These are phyloP conservation scores for Microctenopoma stevenorrisi DNA, from an alignment of 2,797 vertebrate genomes.

Conservation along the genomic window DNA sequence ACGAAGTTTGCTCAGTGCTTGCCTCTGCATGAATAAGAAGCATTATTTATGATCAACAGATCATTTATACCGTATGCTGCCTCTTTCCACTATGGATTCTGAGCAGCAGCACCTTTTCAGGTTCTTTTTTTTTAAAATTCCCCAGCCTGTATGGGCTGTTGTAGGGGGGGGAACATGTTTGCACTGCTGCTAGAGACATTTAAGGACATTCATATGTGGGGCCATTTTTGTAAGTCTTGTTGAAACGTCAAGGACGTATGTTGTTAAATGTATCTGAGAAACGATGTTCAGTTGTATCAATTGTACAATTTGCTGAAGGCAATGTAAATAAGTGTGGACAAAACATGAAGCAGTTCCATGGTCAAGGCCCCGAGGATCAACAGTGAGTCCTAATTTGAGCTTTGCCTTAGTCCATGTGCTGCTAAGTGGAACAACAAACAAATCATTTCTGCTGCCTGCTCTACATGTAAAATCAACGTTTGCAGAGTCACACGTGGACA, in stretches of 20 bases:
- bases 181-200: conserved; percentile 2
- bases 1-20: no score
- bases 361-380: no score
- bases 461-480: neutral
- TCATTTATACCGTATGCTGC: no score
- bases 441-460: neutral
- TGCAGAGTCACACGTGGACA: neutral
- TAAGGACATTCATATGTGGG: neutral
- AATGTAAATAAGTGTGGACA: neutral
- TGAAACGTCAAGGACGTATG: neutral
- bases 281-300: neutral
- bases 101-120: no score
- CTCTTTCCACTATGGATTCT: no score
- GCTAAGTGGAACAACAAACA: neutral
- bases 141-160: no score
- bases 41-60: no score
- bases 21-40: no score
- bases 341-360: no score
- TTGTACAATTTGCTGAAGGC: neutral
- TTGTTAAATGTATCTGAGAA: neutral
- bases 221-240: conserved; percentile 1
- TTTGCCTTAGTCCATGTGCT: neutral
- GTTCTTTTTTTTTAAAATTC: no score
- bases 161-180: neutral
- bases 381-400: neutral